Percentiles rank a stretch among this genome's conserved stretches.
phyloP scores from a whole-genome alignment of 1,140 invertebrate species.

The Drosophila ambigua region DNA sequence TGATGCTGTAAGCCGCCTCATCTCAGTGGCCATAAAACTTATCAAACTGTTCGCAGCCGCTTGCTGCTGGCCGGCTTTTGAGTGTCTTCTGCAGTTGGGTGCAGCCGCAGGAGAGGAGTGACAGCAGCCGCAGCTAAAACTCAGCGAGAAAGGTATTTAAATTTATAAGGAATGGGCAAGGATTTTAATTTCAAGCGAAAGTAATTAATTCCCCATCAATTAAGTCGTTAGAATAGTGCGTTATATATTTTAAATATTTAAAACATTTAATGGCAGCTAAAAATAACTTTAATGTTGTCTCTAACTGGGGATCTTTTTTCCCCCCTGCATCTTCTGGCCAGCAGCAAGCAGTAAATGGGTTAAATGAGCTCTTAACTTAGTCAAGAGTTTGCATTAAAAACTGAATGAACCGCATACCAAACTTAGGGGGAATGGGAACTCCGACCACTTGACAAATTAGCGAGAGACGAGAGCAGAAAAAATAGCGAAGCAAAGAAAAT shows the following conservation, averaged over 20 bases:
- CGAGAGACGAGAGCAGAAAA: slow-evolving; percentile 29
- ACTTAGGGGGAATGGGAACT: background rate
- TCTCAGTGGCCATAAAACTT: slow-evolving; percentile 53
- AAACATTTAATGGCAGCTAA: too few species aligned
- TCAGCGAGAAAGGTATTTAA: too few species aligned
- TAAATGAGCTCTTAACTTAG: slow-evolving; percentile 49
- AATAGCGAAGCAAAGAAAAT: slow-evolving; percentile 52
- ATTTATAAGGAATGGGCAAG: too few species aligned
- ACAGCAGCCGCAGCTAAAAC: too few species aligned
- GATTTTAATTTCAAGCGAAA: too few species aligned
- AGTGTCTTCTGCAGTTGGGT: slow-evolving; percentile 5
- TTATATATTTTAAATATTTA: too few species aligned
- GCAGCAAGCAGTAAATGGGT: slow-evolving; percentile 28
- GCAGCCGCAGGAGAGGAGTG: background rate
- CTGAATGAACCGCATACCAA: slow-evolving; percentile 19
- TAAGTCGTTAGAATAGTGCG: too few species aligned
- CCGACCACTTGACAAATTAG: slow-evolving; percentile 68
- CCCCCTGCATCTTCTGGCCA: background rate
- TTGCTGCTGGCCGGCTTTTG: slow-evolving; percentile 10
- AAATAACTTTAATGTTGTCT: too few species aligned
- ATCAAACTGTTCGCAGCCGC: slow-evolving; percentile 46
- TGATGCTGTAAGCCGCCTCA: slow-evolving; percentile 51
- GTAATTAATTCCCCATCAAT: too few species aligned
- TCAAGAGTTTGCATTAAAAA: slow-evolving; percentile 19
- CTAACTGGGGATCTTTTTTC: too few species aligned